phyloP scores from a whole-genome alignment of 2,888 invertebrate genomes.

The Diloba caeruleocephala region DNA sequence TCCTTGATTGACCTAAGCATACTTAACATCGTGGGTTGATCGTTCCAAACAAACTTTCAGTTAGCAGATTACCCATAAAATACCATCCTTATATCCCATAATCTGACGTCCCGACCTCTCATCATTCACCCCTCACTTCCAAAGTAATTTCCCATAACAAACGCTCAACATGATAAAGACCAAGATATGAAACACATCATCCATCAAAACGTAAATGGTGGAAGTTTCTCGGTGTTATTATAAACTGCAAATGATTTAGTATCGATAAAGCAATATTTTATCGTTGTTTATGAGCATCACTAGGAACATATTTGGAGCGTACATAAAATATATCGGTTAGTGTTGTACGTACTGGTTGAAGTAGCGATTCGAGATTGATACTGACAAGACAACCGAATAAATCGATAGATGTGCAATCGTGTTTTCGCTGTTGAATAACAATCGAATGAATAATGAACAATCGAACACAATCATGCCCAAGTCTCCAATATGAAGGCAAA shows the following conservation, averaged over 20 bases:
- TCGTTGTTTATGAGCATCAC: conserved; percentile 59
- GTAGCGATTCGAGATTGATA: not conserved
- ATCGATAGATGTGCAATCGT: too few relatives aligned
- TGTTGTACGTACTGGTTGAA: conserved; percentile 26
- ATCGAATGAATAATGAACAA: too few relatives aligned
- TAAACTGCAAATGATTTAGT: conserved; percentile 56
- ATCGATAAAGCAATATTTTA: conserved; percentile 57
- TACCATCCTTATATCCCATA: conserved; percentile 25
- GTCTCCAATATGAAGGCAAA: too few relatives aligned
- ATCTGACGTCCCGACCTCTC: conserved; percentile 42
- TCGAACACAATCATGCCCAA: too few relatives aligned
- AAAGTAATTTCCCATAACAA: conserved; percentile 36
- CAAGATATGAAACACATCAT: conserved; percentile 40
- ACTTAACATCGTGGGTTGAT: too few relatives aligned
- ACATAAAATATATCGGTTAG: conserved; percentile 43
- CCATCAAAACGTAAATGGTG: conserved; percentile 49
- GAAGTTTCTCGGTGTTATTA: conserved; percentile 50
- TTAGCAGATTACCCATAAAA: conserved; percentile 28
- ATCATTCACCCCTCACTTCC: conserved; percentile 40
- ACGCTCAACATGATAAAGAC: conserved; percentile 41
- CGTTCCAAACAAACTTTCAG: not conserved
- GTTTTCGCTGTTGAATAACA: too few relatives aligned
- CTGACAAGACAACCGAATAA: too few relatives aligned
- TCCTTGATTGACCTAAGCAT: too few relatives aligned
- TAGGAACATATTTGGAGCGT: conserved; percentile 50